These are phyloP conservation scores for Aporrectodea caliginosa DNA, from an alignment of 1,140 invertebrate species.

Conservation along the genomic window DNA sequence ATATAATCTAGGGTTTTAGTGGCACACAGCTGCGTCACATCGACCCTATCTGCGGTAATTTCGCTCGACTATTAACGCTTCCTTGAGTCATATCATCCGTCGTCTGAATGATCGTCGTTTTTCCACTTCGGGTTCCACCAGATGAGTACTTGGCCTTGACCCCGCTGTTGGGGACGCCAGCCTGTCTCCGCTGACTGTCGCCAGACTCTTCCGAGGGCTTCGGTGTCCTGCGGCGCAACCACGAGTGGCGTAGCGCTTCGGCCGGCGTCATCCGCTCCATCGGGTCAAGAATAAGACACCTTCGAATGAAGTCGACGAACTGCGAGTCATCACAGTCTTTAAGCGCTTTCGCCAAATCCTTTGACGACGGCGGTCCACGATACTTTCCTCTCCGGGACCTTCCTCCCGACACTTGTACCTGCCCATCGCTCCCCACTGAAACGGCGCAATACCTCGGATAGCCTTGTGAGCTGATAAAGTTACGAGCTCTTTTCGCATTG, in stretches of 20 bases:
- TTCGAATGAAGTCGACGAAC: conserved; percentile 93
- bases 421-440: conserved; percentile 80
- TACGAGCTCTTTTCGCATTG: conserved; percentile 84
- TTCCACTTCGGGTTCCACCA: neutral
- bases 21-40: too few species aligned
- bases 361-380: conserved; percentile 87
- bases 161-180: neutral
- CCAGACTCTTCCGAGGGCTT: conserved; percentile 50
- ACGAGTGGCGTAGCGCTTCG: conserved; percentile 85
- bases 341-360: conserved; percentile 79
- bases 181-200: neutral
- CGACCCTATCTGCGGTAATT: neutral
- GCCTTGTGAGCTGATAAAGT: conserved; percentile 80
- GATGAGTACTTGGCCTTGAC: neutral
- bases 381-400: conserved; percentile 88
- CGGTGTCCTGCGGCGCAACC: conserved; percentile 85
- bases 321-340: conserved; percentile 92
- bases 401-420: conserved; percentile 74
- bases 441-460: conserved; percentile 92
- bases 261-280: conserved; percentile 84
- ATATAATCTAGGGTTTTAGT: neutral
- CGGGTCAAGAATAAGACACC: conserved; percentile 94
- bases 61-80: neutral
- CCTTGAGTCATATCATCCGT: neutral
- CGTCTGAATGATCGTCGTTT: neutral